Percentiles rank a stretch among this genome's conserved stretches.
These are phyloP conservation scores for Picus viridis DNA, from an alignment of 2,797 vertebrate genomes.

Conservation along the genomic window DNA sequence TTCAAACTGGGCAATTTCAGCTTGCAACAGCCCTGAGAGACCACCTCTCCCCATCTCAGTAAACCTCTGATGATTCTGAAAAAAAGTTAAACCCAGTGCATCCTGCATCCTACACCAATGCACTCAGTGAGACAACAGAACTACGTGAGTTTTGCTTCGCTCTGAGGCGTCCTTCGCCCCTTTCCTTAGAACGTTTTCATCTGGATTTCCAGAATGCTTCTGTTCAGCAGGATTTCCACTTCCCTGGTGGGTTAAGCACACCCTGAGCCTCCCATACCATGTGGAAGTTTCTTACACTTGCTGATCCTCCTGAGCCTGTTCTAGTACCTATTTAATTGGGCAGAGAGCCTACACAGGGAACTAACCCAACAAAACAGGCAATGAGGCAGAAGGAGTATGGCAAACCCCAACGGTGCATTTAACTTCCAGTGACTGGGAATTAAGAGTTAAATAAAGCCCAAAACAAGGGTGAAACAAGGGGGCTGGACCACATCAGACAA, in stretches of 20 bases:
- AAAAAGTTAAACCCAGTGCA: background rate
- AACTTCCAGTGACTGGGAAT: background rate
- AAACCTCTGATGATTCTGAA: background rate
- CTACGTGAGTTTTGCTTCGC: background rate
- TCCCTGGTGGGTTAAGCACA: background rate
- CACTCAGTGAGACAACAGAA: background rate
- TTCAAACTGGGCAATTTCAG: background rate
- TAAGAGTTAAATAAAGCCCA: too few species aligned
- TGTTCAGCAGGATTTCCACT: background rate
- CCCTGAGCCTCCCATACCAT: fast-evolving
- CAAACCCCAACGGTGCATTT: background rate
- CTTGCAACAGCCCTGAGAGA: background rate
- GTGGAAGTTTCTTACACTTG: background rate
- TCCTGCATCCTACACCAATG: background rate
- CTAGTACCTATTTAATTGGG: background rate
- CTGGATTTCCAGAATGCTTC: background rate
- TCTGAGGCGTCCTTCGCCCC: background rate
- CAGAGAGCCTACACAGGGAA: background rate
- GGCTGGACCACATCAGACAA: background rate
- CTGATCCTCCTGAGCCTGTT: background rate
- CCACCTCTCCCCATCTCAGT: background rate
- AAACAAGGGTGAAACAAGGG: background rate
- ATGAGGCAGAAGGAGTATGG: background rate
- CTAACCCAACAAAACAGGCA: background rate
- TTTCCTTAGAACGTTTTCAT: background rate